Conservation (phyloP, 2,797 vertebrate genomes). For the Macropus fuliginosus region DNA sequence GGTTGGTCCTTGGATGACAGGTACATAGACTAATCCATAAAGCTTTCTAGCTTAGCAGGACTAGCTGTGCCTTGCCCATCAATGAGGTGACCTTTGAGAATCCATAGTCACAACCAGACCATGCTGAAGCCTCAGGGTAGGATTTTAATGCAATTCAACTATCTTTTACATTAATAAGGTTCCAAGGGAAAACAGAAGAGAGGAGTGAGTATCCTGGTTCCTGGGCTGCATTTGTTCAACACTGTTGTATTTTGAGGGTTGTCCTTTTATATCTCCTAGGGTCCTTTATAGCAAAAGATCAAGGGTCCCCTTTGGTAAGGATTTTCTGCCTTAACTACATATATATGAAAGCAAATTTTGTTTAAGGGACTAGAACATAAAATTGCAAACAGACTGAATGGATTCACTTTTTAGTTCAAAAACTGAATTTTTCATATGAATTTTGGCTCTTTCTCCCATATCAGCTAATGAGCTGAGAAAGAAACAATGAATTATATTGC, state of each 20-base stretch:
- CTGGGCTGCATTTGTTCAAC: constrained; percentile 6
- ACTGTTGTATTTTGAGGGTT: neutral
- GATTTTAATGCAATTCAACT: neutral
- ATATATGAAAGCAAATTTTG: constrained; percentile 14
- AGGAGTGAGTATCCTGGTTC: neutral
- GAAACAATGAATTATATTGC: neutral
- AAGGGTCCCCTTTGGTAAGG: constrained; percentile 29
- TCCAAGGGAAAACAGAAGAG: neutral
- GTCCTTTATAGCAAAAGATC: constrained; percentile 15
- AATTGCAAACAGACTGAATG: constrained; percentile 23
- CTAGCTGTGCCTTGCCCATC: neutral
- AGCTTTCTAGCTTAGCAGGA: neutral
- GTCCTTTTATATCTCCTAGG: neutral
- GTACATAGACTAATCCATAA: neutral
- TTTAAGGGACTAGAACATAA: constrained; percentile 23
- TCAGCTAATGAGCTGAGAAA: constrained; percentile 5
- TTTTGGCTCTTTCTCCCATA: constrained; percentile 23
- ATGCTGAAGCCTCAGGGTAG: neutral
- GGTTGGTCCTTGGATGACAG: neutral
- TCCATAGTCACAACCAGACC: neutral
- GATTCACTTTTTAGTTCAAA: constrained; percentile 8
- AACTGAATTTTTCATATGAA: constrained; percentile 33
- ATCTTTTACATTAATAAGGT: neutral
- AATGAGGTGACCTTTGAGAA: neutral
- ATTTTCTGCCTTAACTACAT: neutral